Conservation (phyloP, 2,113 vertebrate species). For the Pseudorhombus dupliciocellatus region DNA sequence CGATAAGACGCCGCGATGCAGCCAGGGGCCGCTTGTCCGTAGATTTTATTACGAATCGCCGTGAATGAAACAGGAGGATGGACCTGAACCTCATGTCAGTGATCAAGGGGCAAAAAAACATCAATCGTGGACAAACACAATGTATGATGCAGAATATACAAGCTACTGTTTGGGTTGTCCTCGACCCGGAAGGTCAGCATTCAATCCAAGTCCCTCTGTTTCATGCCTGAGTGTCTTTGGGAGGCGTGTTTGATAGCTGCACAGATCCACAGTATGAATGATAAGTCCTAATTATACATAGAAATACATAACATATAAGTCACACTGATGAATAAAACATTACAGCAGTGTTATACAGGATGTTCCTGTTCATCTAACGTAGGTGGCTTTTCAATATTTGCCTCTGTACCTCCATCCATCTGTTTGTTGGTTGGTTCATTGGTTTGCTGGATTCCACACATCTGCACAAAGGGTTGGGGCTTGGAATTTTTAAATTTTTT, state of each 20-base stretch:
- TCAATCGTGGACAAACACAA: background rate
- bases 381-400: background rate
- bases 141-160: background rate
- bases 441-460: too few species aligned
- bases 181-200: too few species aligned
- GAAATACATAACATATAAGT: too few species aligned
- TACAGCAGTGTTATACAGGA: too few species aligned
- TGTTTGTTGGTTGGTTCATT: too few species aligned
- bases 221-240: too few species aligned
- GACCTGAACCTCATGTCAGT: background rate
- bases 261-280: too few species aligned
- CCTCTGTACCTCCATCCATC: background rate
- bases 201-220: too few species aligned
- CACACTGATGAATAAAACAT: too few species aligned
- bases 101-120: background rate
- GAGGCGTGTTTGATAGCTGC: too few species aligned
- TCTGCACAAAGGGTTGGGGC: too few species aligned
- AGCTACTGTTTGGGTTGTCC: background rate
- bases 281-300: background rate
- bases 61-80: background rate
- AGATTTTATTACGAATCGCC: conserved; percentile 6
- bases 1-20: background rate
- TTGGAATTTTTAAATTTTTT: too few species aligned
- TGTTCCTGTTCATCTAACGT: background rate
- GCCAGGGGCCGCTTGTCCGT: conserved; percentile 13